These are phyloP conservation scores for Hippocampus comes DNA, from an alignment of 2,113 vertebrate species.

Conservation along the genomic window DNA sequence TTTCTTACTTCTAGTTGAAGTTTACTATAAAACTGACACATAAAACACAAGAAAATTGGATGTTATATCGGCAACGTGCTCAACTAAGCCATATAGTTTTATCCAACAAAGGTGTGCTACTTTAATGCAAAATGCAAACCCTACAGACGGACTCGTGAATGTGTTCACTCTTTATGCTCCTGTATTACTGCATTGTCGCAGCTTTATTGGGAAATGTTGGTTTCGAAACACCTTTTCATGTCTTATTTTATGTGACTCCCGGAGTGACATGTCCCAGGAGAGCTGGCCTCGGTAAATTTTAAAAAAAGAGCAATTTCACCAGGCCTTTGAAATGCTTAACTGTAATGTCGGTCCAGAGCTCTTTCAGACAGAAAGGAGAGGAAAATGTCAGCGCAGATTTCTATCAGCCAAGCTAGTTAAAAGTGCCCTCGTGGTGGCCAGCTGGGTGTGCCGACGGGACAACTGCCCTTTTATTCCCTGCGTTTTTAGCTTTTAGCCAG, in stretches of 20 bases:
- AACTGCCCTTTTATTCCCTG: slow-evolving; percentile 39
- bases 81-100: too few species aligned
- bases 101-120: too few species aligned
- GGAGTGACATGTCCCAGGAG: too few species aligned
- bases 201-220: slow-evolving; percentile 26
- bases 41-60: too few species aligned
- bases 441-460: slow-evolving; percentile 44
- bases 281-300: slow-evolving; percentile 44
- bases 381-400: slow-evolving; percentile 72
- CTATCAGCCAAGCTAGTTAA: slow-evolving; percentile 58
- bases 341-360: slow-evolving; percentile 44
- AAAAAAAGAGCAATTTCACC: slow-evolving; percentile 55
- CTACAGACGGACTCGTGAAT: too few species aligned
- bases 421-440: slow-evolving; percentile 52
- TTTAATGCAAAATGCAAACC: too few species aligned
- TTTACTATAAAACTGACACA: background rate
- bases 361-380: slow-evolving; percentile 60
- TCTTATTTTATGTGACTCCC: too few species aligned
- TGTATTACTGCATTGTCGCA: slow-evolving; percentile 6
- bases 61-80: too few species aligned
- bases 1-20: background rate
- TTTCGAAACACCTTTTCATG: slow-evolving; percentile 34
- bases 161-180: background rate
- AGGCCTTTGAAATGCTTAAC: slow-evolving; percentile 57
- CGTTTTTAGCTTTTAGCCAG: slow-evolving; percentile 23